phyloP scores from a whole-genome alignment of 2,113 vertebrate species.

The Mesocricetus auratus region DNA sequence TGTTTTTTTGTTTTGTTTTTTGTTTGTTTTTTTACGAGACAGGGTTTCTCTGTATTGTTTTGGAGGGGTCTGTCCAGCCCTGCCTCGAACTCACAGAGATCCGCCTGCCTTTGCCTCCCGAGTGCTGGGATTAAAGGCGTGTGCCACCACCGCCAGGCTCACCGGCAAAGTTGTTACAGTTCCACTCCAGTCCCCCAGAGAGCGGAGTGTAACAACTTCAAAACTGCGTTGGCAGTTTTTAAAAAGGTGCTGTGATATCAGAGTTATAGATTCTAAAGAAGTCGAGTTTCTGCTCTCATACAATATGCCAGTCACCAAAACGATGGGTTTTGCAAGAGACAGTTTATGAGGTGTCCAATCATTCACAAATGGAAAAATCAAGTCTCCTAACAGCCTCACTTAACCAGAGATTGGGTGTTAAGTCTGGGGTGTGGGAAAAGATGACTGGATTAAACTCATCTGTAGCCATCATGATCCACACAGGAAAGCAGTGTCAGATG shows the following conservation, averaged over 20 bases:
- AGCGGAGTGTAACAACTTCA: too few species aligned
- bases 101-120: too few species aligned
- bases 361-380: not conserved
- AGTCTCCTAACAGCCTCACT: not conserved
- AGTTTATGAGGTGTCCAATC: not conserved
- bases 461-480: not conserved
- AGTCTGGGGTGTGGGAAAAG: not conserved
- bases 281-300: not conserved
- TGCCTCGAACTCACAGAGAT: too few species aligned
- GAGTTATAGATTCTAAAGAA: not conserved
- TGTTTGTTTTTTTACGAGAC: too few species aligned
- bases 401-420: not conserved
- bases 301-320: not conserved
- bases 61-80: too few species aligned
- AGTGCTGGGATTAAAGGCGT: too few species aligned
- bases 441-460: not conserved
- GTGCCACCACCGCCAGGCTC: too few species aligned
- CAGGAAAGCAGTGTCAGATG: not conserved
- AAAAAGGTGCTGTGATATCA: not conserved
- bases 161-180: too few species aligned
- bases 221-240: not conserved
- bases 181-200: too few species aligned
- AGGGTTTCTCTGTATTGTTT: too few species aligned
- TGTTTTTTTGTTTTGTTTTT: too few species aligned
- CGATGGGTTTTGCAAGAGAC: not conserved